Percentiles rank a stretch among this genome's conserved stretches.
phyloP scores from a whole-genome alignment of 2,888 invertebrate genomes.

The Micoletzkya japonica region DNA sequence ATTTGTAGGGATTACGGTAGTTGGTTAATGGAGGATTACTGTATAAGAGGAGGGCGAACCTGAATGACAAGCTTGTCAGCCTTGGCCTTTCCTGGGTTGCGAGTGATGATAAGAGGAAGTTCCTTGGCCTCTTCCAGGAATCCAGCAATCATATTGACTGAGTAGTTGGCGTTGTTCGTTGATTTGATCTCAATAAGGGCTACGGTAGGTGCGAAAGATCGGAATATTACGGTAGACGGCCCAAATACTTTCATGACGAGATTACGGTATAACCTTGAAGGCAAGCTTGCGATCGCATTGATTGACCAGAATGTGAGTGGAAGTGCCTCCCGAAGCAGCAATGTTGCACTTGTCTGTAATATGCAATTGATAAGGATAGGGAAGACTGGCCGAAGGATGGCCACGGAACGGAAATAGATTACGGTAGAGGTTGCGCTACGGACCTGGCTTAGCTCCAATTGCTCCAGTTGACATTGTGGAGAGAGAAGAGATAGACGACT shows the following conservation, averaged over 20 bases:
- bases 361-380: too few relatives aligned
- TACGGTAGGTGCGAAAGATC: background rate
- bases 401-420: too few relatives aligned
- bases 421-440: background rate
- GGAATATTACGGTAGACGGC: background rate
- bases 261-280: conserved; percentile 21
- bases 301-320: conserved; percentile 18
- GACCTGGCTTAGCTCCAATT: conserved; percentile 19
- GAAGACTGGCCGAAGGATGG: too few relatives aligned
- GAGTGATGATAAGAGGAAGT: conserved; percentile 13
- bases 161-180: conserved; percentile 27
- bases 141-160: conserved; percentile 12
- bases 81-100: conserved; percentile 20
- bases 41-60: background rate
- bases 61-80: conserved; percentile 21
- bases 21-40: too few relatives aligned
- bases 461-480: conserved; percentile 10
- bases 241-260: background rate
- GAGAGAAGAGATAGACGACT: background rate
- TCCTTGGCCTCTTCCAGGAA: conserved; percentile 19
- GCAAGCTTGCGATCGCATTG: conserved; percentile 25
- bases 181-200: conserved; percentile 13
- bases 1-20: too few relatives aligned
- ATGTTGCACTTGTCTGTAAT: conserved; percentile 11
- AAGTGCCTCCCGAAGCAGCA: conserved; percentile 13